Evolutionary conservation across 2,113 vertebrate species (phyloP), one percentile per base, ranked within the genome.

Genomic region (Hippocampus abdominalis): DNA sequence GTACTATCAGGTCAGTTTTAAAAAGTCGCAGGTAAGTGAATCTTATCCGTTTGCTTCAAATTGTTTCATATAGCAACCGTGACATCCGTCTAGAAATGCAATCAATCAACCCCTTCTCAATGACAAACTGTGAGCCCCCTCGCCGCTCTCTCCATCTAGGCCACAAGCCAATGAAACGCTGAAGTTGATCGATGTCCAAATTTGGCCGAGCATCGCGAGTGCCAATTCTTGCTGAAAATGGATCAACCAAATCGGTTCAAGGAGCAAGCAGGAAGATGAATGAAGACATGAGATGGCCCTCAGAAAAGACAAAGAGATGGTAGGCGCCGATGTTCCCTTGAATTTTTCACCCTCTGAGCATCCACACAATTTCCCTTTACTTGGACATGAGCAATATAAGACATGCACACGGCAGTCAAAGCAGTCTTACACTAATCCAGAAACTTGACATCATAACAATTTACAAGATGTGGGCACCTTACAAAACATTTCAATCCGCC

Each of bases 41-140:
- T 76, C 73, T 78, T 42, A 77, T 79, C 80, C 75, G 74, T 20
- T 75, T 49, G 77, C 78, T 77, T 81, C 78, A 85, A 86, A 88
- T 90, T 86, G 82, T 79, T 81, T 79, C 76, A 87, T 83, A 89
- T 84, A 81, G 49, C 77, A 63, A 76, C 79, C 51, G 64, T 59
- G 80, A 67, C 53, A 69, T 64, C 68, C 75, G 21, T 69, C 74
- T 64, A 73, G 77, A 75, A 69, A 27, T 25, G 32, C 69, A 27
- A 89, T 87, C 86, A 83, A 85, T 90, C 88, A 89, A 74, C 71
- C 13, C 13, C n/a, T 48, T 23, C 80, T 86, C 81, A 75, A 69
- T 78, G 75, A 81, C 79, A 81, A 87, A 86, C 82, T 48, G 61
- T 75, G 73, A 75, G 46, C 73, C 64, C 61, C 68, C n/a, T 10